These are phyloP conservation scores for Enoplolaimus lenunculus DNA, from an alignment of 2,888 invertebrate species.

Conservation along the genomic window DNA sequence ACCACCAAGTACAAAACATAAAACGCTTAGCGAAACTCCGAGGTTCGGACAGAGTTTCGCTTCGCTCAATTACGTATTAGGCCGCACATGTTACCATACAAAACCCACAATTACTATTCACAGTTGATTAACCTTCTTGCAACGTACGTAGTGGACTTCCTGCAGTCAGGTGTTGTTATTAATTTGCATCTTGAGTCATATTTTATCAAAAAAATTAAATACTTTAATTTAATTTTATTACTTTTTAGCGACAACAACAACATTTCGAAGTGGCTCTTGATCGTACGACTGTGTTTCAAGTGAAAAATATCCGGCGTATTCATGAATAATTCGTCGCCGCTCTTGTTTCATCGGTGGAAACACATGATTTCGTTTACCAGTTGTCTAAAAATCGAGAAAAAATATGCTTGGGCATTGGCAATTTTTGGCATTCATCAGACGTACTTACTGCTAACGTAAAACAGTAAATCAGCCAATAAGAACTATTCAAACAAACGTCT, in stretches of 20 bases:
- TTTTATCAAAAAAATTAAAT: not conserved
- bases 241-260: conserved; percentile 47
- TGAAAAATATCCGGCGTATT: conserved; percentile 83
- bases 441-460: too few relatives aligned
- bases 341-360: conserved; percentile 85
- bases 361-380: conserved; percentile 57
- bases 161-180: too few relatives aligned
- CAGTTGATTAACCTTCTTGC: too few relatives aligned
- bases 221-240: conserved; percentile 25
- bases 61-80: too few relatives aligned
- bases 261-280: conserved; percentile 82
- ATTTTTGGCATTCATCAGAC: not conserved
- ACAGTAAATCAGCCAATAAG: too few relatives aligned
- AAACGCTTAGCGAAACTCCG: too few relatives aligned
- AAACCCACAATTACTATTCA: too few relatives aligned
- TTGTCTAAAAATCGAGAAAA: not conserved
- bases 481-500: too few relatives aligned
- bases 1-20: too few relatives aligned
- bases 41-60: too few relatives aligned
- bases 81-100: too few relatives aligned
- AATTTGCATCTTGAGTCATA: not conserved
- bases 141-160: too few relatives aligned
- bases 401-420: not conserved
- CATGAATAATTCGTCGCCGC: conserved; percentile 79
- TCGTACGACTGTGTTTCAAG: conserved; percentile 86